phyloP scores from a whole-genome alignment of 2,888 invertebrate species.

The Drosophila barbarae region DNA sequence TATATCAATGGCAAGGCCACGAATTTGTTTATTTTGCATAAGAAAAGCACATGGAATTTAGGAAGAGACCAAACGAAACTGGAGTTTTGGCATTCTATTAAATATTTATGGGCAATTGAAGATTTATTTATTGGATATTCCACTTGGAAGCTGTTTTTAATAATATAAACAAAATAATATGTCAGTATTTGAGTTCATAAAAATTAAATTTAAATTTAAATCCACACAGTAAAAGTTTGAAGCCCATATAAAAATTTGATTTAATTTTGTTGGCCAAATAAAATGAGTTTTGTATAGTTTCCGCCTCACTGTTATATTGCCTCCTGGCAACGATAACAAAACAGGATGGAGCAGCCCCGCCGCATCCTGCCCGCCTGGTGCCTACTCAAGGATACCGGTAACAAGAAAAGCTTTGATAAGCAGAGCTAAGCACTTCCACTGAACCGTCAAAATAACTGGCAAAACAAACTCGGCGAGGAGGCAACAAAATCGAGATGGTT shows the following conservation, averaged over 20 bases:
- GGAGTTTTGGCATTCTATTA: not conserved
- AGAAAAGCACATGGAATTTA: slow-evolving; percentile 12
- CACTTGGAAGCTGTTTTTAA: not conserved
- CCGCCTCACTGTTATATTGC: slow-evolving; percentile 49
- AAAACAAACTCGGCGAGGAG: slow-evolving; percentile 16
- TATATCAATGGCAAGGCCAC: slow-evolving; percentile 30
- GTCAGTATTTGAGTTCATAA: not conserved
- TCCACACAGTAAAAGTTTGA: not conserved
- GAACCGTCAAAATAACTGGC: slow-evolving; percentile 19
- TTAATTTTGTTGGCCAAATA: slow-evolving; percentile 43
- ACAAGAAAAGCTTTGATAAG: slow-evolving; percentile 64
- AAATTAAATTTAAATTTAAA: too few relatives aligned
- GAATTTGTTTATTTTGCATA: slow-evolving; percentile 45
- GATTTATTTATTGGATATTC: not conserved
- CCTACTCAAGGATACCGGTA: slow-evolving; percentile 6
- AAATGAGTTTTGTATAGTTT: slow-evolving; percentile 52
- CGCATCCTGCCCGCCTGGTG: not conserved
- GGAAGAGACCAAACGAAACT: not conserved
- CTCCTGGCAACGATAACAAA: slow-evolving; percentile 44
- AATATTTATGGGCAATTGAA: not conserved
- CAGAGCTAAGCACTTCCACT: slow-evolving; percentile 40
- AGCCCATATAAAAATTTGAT: slow-evolving; percentile 23
- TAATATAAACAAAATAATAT: too few relatives aligned
- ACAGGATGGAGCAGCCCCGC: slow-evolving; percentile 18
- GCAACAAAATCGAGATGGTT: not conserved